Base-by-base conservation (phyloP, 2,888 invertebrate genomes). In the Theodoxus fluviatilis region DNA sequence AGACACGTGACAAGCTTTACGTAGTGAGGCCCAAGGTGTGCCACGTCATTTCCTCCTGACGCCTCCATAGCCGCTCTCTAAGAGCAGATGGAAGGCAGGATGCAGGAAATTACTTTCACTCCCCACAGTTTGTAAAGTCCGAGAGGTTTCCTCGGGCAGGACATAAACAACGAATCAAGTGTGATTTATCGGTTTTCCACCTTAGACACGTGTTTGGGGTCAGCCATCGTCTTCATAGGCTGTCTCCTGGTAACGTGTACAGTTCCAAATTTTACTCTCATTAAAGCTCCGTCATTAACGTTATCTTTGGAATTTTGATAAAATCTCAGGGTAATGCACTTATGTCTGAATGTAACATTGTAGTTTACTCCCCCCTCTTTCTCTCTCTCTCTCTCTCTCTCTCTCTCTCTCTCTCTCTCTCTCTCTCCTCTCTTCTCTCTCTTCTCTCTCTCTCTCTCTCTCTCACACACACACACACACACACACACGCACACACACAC, bases 361-460 rank as follows among this genome's bases (percentile, higher is more conserved):
- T 43, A 43, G 9, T 43, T 12, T 18, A 18, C 18, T 43, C 9
- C 18, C 9, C 43, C 18, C 9, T 43, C 43, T 43, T 12, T 15
- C 15, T 15, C 7, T 43, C 43, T 43, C 43, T 43, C 43, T 12
- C 15, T 15, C 15, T 15, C 15, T 15, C 15, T 15, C 15, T 15
- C 15, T 43, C 43, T 43, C 15, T 15, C 15, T 15, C 15, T 43
- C 43, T 43, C 15, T 15, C 15, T 15, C 15, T 31, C 55, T 55
- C 55, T 55, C 55, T 55, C 38, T 63, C 35, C 35, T 37, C n/a
- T 25, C 35, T n/a, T n/a, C 64, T 64, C 35, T 63, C 35, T 35
- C 38, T 43, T 49, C 2, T 18, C 38, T 63, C 35, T 63, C 64
- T 37, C 38, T 64, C 38, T n/a, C 64, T 64, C 35, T 63, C 35